Base-by-base conservation (phyloP, 2,888 invertebrate species). In the Celastrina argiolus region DNA sequence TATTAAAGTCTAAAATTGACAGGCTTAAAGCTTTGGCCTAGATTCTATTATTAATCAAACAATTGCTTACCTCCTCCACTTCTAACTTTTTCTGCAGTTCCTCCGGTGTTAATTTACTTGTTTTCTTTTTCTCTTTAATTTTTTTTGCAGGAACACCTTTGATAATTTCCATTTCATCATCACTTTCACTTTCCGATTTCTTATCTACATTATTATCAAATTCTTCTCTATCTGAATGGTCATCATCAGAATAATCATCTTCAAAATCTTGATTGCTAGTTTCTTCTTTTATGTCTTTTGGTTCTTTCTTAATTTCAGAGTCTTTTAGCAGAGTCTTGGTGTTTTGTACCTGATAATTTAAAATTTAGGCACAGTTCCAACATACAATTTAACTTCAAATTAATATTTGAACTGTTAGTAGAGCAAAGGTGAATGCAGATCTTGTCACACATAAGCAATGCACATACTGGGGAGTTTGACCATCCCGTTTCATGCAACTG, bases 21-120 rank as follows among this genome's bases (percentile, higher is more conserved):
- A n/a, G n/a, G n/a, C n/a, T n/a, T n/a, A n/a, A n/a, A n/a, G n/a
- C n/a, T n/a, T n/a, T n/a, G n/a, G n/a, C n/a, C n/a, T n/a, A n/a
- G n/a, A n/a, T n/a, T n/a, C n/a, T n/a, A n/a, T n/a, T n/a, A n/a
- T 41, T 14, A 41, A 56, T 56, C 14, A n/a, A 14, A 56, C 28
- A 6, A 56, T 56, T 72, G 68, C 72, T 67, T 71, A 89, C 91
- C 81, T 91, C 87, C 75, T 88, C 87, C 1, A 82, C 64, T 69
- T 84, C 84, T 70, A 91, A 81, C 79, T 90, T 91, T 72, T 87
- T 91, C 72, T 89, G 92, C 78, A 87, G 88, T 76, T 81, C 92
- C 72, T 81, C 91, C 64, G 81, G 81, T 76, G 78, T 87, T 67
- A 78, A 83, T 79, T 84, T 92, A 72, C 72, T 83, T 77, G 79